Evolutionary conservation across 2,888 invertebrate genomes (phyloP).

Genomic region (Lordiphosa andalusiaca): DNA sequence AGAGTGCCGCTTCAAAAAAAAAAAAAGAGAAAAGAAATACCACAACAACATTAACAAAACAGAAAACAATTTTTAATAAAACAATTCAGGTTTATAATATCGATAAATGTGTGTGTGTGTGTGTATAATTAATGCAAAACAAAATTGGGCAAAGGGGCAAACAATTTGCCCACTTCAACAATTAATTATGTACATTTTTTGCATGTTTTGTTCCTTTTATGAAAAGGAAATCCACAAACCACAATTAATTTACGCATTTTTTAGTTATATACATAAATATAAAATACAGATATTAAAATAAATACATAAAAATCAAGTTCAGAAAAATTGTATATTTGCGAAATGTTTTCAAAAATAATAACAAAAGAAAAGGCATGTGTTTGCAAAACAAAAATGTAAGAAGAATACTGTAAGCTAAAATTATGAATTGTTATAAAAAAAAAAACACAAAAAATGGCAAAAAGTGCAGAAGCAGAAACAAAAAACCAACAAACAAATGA

Average conservation of each 20-base stretch:
- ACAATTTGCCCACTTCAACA: slow-evolving; percentile 24
- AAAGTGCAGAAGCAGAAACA: slow-evolving; percentile 28
- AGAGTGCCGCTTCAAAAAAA: slow-evolving; percentile 57
- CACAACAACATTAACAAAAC: slow-evolving; percentile 21
- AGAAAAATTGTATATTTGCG: slow-evolving; percentile 67
- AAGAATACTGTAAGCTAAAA: slow-evolving; percentile 69
- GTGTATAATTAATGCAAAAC: slow-evolving; percentile 32
- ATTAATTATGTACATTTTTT: slow-evolving; percentile 44
- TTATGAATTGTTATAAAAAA: slow-evolving; percentile 72
- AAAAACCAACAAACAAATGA: slow-evolving; percentile 23
- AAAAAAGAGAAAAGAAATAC: slow-evolving; percentile 37
- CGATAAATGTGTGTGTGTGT: slow-evolving; percentile 45
- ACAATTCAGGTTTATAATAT: slow-evolving; percentile 68
- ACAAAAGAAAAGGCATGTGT: slow-evolving; percentile 47
- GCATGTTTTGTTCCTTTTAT: slow-evolving; percentile 67
- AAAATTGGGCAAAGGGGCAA: slow-evolving; percentile 35
- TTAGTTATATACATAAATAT: slow-evolving; percentile 66
- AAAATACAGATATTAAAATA: slow-evolving; percentile 57
- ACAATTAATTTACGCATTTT: slow-evolving; percentile 69
- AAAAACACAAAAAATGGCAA: slow-evolving; percentile 29
- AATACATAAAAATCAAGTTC: slow-evolving; percentile 56
- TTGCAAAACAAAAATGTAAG: slow-evolving; percentile 55
- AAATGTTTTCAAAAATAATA: slow-evolving; percentile 38
- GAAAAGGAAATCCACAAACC: slow-evolving; percentile 57
- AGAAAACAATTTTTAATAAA: slow-evolving; percentile 28